Evolutionary conservation across 1,140 invertebrate genomes (phyloP).

Genomic region (Drosophila paulistorum): DNA sequence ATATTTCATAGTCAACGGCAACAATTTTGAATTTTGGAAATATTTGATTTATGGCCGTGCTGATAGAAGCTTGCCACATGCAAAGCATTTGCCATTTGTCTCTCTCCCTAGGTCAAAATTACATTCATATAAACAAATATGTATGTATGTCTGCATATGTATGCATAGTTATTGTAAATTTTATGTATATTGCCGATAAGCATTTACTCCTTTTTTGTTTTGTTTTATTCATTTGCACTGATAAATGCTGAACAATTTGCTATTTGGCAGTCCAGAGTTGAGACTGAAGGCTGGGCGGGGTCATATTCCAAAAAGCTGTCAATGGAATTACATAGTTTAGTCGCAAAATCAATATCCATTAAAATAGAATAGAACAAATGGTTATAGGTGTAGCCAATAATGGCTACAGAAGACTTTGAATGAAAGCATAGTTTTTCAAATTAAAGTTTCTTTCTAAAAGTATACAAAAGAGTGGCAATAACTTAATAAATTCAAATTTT

Average conservation of each 20-base stretch:
- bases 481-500: too few relatives aligned
- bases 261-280: slow-evolving; percentile 65
- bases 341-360: slow-evolving; percentile 8
- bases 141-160: slow-evolving; percentile 34
- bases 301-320: slow-evolving; percentile 31
- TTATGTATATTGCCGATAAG: slow-evolving; percentile 62
- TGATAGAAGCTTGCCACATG: slow-evolving; percentile 56
- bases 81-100: slow-evolving; percentile 58
- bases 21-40: slow-evolving; percentile 66
- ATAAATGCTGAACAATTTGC: slow-evolving; percentile 79
- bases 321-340: slow-evolving; percentile 5
- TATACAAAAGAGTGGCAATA: too few relatives aligned
- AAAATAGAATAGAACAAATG: not conserved
- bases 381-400: too few relatives aligned
- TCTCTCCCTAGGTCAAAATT: slow-evolving; percentile 4
- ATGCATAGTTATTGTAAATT: slow-evolving; percentile 19
- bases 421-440: too few relatives aligned
- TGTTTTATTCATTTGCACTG: too few relatives aligned
- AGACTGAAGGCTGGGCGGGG: slow-evolving; percentile 44
- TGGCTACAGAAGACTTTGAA: too few relatives aligned
- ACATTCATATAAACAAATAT: slow-evolving; percentile 52
- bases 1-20: slow-evolving; percentile 74
- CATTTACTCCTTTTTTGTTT: slow-evolving; percentile 32
- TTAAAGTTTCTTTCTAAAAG: too few relatives aligned
- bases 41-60: slow-evolving; percentile 76